Base-by-base conservation (phyloP, 1,140 invertebrate genomes). In the Onthophagus taurus region DNA sequence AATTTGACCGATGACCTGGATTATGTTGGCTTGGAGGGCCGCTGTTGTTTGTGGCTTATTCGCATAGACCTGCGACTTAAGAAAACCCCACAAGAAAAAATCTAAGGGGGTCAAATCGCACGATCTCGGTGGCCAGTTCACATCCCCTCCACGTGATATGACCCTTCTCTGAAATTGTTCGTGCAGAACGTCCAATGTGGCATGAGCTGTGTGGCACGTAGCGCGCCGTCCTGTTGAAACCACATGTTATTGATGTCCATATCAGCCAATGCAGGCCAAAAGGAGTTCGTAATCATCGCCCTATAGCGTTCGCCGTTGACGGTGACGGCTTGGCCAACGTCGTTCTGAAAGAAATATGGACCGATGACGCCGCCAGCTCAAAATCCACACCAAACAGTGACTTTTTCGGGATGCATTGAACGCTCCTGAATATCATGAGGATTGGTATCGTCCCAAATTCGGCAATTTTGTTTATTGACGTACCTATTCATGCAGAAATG, bases 381-480 rank as follows among this genome's bases (percentile, higher is more conserved):
- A 47, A 50, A 50, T 46, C 23, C 31, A 23, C 44, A 41, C 36
- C 35, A 46, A 46, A 41, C 44, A 45, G 34, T 45, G 2, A 34
- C 42, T 37, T 37, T 37, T 37, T 37, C 2, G 2, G 38, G 38
- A 29, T 41, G 38, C 13, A 41, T 41, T 41, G 35, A 2, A 7
- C 2, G 3, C 35, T 37, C 7, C 5, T 37, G 2, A 18, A 4
- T 9, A 16, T 37, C 16, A 13, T 37, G 17, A 5, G 17, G 9
- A 21, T 37, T 37, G 35, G 17, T 13, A 13, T 37, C 17, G n/a
- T 33, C 31, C 19, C 17, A 13, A 29, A 29, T 33, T 16, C 11
- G 11, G 39, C 53, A 60, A 48, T 65, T 63, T 45, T 61, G 55
- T 30, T 60, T 61, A 45, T 62, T 64, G n/a, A 65, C 58, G 39